Evolutionary conservation across 2,888 invertebrate genomes (phyloP).

Genomic region (Cephalotes varians): DNA sequence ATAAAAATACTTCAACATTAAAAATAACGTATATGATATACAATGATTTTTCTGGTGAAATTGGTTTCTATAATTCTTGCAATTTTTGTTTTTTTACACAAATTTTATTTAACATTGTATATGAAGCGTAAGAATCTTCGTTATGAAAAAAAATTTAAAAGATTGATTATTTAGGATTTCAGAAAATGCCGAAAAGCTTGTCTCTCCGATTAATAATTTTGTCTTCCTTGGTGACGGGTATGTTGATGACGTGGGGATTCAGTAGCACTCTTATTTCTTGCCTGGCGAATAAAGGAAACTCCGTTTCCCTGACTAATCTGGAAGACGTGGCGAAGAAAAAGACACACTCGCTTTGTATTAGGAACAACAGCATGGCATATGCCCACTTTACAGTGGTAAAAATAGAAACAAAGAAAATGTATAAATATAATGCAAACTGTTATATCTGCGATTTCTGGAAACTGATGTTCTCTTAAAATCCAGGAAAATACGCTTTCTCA

Average conservation of each 20-base stretch:
- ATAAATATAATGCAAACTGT: not conserved
- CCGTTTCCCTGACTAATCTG: slow-evolving; percentile 83
- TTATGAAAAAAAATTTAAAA: not conserved
- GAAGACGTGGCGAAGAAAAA: slow-evolving; percentile 81
- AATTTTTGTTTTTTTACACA: not conserved
- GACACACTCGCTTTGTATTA: slow-evolving; percentile 85
- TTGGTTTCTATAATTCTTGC: not conserved
- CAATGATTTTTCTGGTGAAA: not conserved
- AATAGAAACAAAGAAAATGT: slow-evolving; percentile 22
- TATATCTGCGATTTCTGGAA: not conserved
- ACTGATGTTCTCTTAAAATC: not conserved
- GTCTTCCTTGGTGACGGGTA: slow-evolving; percentile 75
- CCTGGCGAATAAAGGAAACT: slow-evolving; percentile 82
- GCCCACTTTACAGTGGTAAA: slow-evolving; percentile 72
- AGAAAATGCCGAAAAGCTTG: slow-evolving; percentile 74
- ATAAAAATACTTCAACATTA: not conserved
- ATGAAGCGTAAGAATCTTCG: not conserved
- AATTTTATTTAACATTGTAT: not conserved
- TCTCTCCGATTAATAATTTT: slow-evolving; percentile 75
- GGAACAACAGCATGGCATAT: slow-evolving; percentile 84
- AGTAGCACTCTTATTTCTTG: slow-evolving; percentile 83
- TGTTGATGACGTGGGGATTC: slow-evolving; percentile 77
- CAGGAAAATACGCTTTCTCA: not conserved
- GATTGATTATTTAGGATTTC: slow-evolving; percentile 69
- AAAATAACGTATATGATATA: not conserved